phyloP scores from a whole-genome alignment of 2,888 invertebrate genomes.

The Apotomis capreana region DNA sequence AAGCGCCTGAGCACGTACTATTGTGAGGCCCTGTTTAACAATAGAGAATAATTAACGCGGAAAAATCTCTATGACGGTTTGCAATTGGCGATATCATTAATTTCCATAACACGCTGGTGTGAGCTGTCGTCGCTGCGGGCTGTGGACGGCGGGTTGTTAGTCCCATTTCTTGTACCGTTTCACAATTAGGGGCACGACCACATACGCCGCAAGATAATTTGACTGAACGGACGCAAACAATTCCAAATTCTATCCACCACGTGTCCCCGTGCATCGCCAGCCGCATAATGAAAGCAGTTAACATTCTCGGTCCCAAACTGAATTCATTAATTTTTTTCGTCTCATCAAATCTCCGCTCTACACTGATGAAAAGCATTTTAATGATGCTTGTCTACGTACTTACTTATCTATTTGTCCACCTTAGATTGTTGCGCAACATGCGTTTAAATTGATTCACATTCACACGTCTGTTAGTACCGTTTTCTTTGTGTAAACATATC shows the following conservation, averaged over 20 bases:
- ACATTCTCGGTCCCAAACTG: conserved; percentile 29
- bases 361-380: conserved; percentile 25
- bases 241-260: conserved; percentile 15
- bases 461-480: conserved; percentile 26
- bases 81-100: conserved; percentile 51
- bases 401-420: conserved; percentile 32
- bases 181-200: conserved; percentile 43
- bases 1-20: conserved; percentile 41
- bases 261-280: conserved; percentile 6
- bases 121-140: conserved; percentile 47
- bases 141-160: conserved; percentile 38
- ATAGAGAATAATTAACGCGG: conserved; percentile 56
- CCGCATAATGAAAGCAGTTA: conserved; percentile 31
- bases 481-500: conserved; percentile 23
- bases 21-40: conserved; percentile 48
- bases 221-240: conserved; percentile 34
- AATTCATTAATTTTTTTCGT: conserved; percentile 37
- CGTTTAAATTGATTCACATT: conserved; percentile 28
- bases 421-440: conserved; percentile 29
- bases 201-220: conserved; percentile 39
- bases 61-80: conserved; percentile 48
- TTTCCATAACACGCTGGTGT: conserved; percentile 50
- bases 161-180: conserved; percentile 44
- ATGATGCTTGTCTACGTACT: conserved; percentile 33
- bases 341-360: conserved; percentile 18